Base-by-base conservation (phyloP, 2,797 vertebrate species). In the Poeciliopsis presidionis region DNA sequence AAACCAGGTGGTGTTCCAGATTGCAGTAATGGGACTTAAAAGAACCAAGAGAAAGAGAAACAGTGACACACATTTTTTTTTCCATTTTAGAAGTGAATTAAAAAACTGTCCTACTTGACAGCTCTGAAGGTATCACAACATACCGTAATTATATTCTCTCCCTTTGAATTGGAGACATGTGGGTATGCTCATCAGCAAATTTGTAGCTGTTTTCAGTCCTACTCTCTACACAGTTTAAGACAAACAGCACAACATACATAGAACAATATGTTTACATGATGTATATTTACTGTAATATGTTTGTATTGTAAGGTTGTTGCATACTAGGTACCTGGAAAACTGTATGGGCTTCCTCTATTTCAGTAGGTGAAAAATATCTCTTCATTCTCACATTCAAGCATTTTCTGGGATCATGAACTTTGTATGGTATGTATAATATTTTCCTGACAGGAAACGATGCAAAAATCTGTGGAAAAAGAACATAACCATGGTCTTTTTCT, bases 191-290 rank as follows among this genome's bases (percentile, higher is more conserved):
- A 92, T 39, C 7, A 75, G 0, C 20, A 51, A 51, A 51, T 95
- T 95, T 63, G 94, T 94, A 46, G 82, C 92, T 81, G 94, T 90
- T 88, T 95, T 95, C 82, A 96, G 72, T 49, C 95, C 95, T 20
- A 88, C 59, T 1, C 69, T 83, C 95, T 96, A 74, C 28, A 82
- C n/a, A 28, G 80, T 43, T 49, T 61, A 0, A 53, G 7, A 25
- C 49, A 53, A 55, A 16, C 36, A 12, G 55, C 3, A 53, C 53
- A 53, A 36, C 14, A 20, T 55, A 46, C 11, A 41, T 25, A 33
- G 2, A 65, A 22, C 9, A 65, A 39, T 12, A n/a, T 1, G 4
- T n/a, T 28, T 57, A 57, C 28, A n/a, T n/a, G n/a, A 57, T 1
- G 25, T 18, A 33, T 36, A 16, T 63, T 33, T 46, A 45, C 18